Evolutionary conservation across 2,888 invertebrate species (phyloP).

Genomic region (Calameuta filiformis): DNA sequence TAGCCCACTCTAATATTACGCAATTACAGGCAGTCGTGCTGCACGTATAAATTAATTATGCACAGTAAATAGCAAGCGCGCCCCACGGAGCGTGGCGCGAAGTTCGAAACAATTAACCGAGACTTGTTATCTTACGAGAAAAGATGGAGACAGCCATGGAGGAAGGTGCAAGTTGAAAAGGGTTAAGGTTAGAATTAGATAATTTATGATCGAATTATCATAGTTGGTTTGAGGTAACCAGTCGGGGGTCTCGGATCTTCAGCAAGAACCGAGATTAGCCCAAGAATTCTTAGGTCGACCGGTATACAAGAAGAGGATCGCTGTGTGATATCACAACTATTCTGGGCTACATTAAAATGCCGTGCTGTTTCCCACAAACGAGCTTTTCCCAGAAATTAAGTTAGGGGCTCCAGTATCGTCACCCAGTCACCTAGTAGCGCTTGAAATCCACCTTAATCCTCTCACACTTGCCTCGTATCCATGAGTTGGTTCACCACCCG

Average conservation of each 20-base stretch:
- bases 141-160: slow-evolving; percentile 22
- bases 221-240: background rate
- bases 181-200: slow-evolving; percentile 39
- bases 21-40: slow-evolving; percentile 30
- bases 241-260: background rate
- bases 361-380: background rate
- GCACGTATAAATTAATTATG: slow-evolving; percentile 49
- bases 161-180: slow-evolving; percentile 15
- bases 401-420: slow-evolving; percentile 13
- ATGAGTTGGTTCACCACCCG: background rate
- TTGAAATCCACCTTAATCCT: slow-evolving; percentile 30
- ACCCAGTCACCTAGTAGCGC: slow-evolving; percentile 25
- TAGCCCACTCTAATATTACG: slow-evolving; percentile 27
- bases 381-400: background rate
- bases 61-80: slow-evolving; percentile 39
- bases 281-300: background rate
- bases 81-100: slow-evolving; percentile 35
- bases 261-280: background rate
- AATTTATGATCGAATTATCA: slow-evolving; percentile 45
- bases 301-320: background rate
- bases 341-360: background rate
- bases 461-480: slow-evolving; percentile 17
- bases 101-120: slow-evolving; percentile 56
- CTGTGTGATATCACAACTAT: background rate
- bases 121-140: slow-evolving; percentile 47